Conservation (phyloP, 1,140 invertebrate species). For the Charaxes varanes region DNA sequence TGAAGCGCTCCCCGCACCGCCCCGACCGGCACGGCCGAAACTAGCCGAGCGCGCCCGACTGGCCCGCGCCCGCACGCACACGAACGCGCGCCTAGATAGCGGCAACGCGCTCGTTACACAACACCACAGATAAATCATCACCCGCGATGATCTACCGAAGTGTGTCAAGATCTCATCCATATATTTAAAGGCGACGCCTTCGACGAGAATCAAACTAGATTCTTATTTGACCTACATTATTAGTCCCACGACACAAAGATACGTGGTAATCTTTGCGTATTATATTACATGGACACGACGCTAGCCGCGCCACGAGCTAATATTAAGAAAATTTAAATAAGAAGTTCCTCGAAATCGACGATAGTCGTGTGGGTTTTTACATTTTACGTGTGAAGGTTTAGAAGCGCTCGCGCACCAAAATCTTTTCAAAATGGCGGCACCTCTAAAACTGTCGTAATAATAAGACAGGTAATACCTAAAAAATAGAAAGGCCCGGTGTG, state of each 20-base stretch:
- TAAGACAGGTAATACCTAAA: conserved; percentile 72
- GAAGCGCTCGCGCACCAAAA: conserved; percentile 38
- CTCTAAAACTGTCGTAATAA: conserved; percentile 65
- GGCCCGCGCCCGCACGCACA: conserved; percentile 42
- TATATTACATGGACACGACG: no score
- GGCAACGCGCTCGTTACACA: conserved; percentile 55
- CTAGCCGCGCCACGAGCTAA: no score
- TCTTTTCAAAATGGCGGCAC: conserved; percentile 58
- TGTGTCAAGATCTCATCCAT: conserved; percentile 64
- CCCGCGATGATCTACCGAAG: conserved; percentile 53
- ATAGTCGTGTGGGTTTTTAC: background rate
- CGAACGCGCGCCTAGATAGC: conserved; percentile 49
- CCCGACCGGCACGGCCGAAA: conserved; percentile 31
- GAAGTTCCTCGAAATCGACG: background rate
- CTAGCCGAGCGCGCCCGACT: conserved; percentile 45
- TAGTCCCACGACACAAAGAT: no score
- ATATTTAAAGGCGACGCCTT: conserved; percentile 21
- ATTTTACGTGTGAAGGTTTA: conserved; percentile 17
- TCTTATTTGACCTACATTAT: conserved; percentile 22
- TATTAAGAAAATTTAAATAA: background rate
- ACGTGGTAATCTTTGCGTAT: no score
- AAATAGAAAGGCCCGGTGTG: conserved; percentile 73
- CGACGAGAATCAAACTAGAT: conserved; percentile 30
- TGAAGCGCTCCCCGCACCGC: conserved; percentile 36
- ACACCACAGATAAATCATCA: conserved; percentile 60